phyloP scores from a whole-genome alignment of 2,797 vertebrate species.

The Calcarius lapponicus region DNA sequence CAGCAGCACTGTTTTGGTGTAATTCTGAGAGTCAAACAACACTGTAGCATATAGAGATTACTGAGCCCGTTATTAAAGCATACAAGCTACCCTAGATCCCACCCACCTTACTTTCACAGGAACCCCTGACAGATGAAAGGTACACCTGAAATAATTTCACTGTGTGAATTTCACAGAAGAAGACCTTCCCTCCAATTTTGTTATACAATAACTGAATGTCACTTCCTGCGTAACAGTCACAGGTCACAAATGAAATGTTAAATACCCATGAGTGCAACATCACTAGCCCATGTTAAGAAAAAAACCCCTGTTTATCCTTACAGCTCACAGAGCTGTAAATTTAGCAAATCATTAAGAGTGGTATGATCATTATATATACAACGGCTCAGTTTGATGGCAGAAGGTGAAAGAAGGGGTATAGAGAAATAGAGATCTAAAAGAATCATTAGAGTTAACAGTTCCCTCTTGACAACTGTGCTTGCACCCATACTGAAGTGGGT shows the following conservation, averaged over 20 bases:
- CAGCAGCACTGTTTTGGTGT: not conserved
- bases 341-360: not conserved
- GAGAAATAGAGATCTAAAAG: not conserved
- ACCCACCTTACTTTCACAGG: not conserved
- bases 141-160: not conserved
- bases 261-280: not conserved
- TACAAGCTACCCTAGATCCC: not conserved
- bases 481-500: not conserved
- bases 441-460: not conserved
- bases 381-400: not conserved
- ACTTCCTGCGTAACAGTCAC: not conserved
- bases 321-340: not conserved
- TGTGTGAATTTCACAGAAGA: not conserved
- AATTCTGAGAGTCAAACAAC: not conserved
- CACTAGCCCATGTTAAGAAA: not conserved
- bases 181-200: not conserved
- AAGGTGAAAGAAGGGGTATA: not conserved
- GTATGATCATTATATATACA: not conserved
- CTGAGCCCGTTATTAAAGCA: not conserved
- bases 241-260: not conserved
- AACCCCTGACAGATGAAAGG: not conserved
- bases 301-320: rapidly evolving
- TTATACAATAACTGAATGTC: not conserved
- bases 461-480: not conserved
- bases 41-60: not conserved